A percentile compares a stretch with the other conserved stretches of the same genome.
These are phyloP conservation scores for Hypotaenidia philippensis DNA, from an alignment of 2,797 vertebrate species.

Conservation along the genomic window DNA sequence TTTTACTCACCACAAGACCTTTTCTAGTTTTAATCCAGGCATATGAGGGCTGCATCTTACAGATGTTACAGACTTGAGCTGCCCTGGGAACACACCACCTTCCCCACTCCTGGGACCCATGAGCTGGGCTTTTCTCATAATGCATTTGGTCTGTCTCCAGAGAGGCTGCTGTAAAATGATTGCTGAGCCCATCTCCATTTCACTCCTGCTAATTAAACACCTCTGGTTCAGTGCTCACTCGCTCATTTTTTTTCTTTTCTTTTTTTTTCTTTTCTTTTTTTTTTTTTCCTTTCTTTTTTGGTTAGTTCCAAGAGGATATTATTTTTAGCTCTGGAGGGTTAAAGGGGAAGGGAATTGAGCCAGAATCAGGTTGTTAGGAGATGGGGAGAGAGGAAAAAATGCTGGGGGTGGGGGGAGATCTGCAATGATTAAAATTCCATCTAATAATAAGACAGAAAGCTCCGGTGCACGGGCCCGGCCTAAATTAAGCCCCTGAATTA, in stretches of 20 bases:
- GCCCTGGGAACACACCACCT: not conserved
- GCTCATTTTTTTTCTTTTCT: not conserved
- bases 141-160: slow-evolving; percentile 32
- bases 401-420: slow-evolving; percentile 36
- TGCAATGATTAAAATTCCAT: slow-evolving; percentile 64
- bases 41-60: not conserved
- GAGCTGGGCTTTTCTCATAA: slow-evolving; percentile 29
- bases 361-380: slow-evolving; percentile 78
- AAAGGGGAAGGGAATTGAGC: slow-evolving; percentile 77
- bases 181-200: slow-evolving; percentile 66
- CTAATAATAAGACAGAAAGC: slow-evolving; percentile 68
- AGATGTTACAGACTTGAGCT: not conserved
- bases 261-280: not conserved
- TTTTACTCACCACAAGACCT: not conserved
- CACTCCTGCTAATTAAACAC: slow-evolving; percentile 79
- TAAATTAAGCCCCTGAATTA: slow-evolving; percentile 68
- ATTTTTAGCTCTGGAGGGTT: slow-evolving; percentile 81
- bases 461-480: not conserved
- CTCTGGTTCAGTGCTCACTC: slow-evolving; percentile 41
- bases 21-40: not conserved
- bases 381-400: slow-evolving; percentile 60
- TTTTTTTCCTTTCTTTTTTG: slow-evolving; percentile 18
- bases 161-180: slow-evolving; percentile 67
- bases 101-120: not conserved
- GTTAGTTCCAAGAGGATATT: slow-evolving; percentile 72